Percentiles rank a stretch among this genome's conserved stretches.
Evolutionary conservation across 2,113 vertebrate genomes (phyloP).

Genomic region (Hemibagrus wyckioides): DNA sequence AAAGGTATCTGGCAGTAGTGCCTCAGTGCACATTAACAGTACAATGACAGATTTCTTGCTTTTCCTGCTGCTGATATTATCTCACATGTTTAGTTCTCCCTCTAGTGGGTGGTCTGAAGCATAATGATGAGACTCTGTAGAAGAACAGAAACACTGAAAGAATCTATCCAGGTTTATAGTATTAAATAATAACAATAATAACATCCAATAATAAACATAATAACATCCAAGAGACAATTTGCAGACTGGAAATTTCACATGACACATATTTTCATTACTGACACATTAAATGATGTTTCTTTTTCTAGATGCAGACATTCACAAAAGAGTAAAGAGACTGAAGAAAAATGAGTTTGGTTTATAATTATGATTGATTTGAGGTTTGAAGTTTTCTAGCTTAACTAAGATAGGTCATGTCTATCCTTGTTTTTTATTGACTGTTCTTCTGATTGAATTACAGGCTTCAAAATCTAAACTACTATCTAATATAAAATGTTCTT

Average conservation of each 20-base stretch:
- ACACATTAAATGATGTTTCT: background rate
- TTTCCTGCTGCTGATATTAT: too few relatives aligned
- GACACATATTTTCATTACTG: background rate
- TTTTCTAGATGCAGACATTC: background rate
- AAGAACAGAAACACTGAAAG: background rate
- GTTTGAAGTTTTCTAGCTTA: too few relatives aligned
- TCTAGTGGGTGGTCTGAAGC: too few relatives aligned
- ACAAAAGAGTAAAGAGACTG: background rate
- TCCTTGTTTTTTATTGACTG: background rate
- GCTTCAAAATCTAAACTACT: background rate
- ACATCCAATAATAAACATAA: too few relatives aligned
- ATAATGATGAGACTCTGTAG: too few relatives aligned
- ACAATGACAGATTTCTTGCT: too few relatives aligned
- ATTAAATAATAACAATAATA: too few relatives aligned
- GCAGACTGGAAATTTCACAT: too few relatives aligned
- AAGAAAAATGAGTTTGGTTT: background rate
- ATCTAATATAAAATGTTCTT: background rate
- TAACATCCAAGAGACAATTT: background rate
- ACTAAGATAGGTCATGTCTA: background rate
- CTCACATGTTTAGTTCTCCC: too few relatives aligned
- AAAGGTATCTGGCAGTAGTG: background rate
- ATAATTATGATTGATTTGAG: background rate
- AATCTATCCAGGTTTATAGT: background rate
- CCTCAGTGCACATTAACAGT: background rate
- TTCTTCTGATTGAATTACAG: background rate